phyloP scores from a whole-genome alignment of 2,888 invertebrate species.

The Aquatica leii region DNA sequence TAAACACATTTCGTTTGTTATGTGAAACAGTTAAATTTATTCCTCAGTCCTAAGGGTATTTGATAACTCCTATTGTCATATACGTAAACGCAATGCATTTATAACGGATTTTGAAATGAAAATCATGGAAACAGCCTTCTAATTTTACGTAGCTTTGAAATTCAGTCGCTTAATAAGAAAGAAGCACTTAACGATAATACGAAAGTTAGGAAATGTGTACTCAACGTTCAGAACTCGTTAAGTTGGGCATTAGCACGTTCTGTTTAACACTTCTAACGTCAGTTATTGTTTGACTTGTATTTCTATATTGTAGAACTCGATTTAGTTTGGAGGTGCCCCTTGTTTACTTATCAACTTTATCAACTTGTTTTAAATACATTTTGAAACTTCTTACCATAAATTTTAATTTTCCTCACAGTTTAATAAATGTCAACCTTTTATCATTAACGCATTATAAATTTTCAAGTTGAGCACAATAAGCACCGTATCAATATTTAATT shows the following conservation, averaged over 20 bases:
- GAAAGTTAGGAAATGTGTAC: conserved; percentile 35
- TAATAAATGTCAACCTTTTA: conserved; percentile 4
- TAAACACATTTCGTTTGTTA: not conserved
- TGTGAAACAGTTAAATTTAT: not conserved
- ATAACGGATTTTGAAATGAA: too few relatives aligned
- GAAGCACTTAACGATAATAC: conserved; percentile 33
- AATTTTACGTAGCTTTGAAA: conserved; percentile 16
- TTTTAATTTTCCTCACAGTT: conserved; percentile 9
- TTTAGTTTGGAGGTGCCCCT: conserved; percentile 28
- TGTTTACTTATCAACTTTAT: conserved; percentile 20
- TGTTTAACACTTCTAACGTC: conserved; percentile 27
- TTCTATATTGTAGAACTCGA: conserved; percentile 29
- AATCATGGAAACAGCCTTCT: too few relatives aligned
- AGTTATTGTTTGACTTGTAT: conserved; percentile 37
- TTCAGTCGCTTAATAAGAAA: conserved; percentile 28
- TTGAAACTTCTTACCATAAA: conserved; percentile 8
- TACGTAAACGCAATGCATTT: too few relatives aligned
- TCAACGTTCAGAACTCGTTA: conserved; percentile 36
- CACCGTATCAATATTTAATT: too few relatives aligned
- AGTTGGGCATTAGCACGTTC: conserved; percentile 35
- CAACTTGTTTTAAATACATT: conserved; percentile 23
- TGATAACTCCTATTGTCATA: too few relatives aligned
- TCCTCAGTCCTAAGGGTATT: too few relatives aligned
- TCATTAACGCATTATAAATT: not conserved
- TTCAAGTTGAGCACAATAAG: too few relatives aligned